Evolutionary conservation across 2,797 vertebrate species (phyloP).

Genomic region (Taeniopygia guttata): DNA sequence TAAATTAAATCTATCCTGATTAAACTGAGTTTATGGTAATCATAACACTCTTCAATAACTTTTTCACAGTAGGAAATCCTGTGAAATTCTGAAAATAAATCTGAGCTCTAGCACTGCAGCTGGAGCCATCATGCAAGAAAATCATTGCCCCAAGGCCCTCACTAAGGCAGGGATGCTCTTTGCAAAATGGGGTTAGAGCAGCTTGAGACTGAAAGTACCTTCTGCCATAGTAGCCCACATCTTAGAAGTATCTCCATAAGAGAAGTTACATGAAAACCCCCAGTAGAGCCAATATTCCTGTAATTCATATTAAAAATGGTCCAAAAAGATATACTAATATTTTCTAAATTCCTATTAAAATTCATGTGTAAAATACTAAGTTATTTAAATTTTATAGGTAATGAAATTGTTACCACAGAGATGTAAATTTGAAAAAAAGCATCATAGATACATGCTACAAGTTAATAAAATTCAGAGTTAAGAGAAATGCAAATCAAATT

Average conservation of each 20-base stretch:
- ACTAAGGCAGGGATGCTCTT: neutral
- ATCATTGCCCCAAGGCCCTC: neutral
- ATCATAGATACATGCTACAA: neutral
- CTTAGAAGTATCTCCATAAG: neutral
- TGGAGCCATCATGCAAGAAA: neutral
- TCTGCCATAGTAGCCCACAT: neutral
- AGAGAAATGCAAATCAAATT: neutral
- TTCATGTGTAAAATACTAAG: neutral
- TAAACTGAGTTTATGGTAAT: constrained; percentile 3
- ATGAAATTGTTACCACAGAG: neutral
- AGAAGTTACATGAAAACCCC: neutral
- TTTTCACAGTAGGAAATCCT: neutral
- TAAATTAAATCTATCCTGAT: neutral
- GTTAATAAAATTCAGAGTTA: neutral
- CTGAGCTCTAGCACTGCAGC: neutral
- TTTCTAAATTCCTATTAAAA: neutral
- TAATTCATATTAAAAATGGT: neutral
- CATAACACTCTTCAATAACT: neutral
- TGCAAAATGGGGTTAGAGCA: neutral
- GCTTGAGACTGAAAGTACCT: neutral
- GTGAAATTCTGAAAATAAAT: neutral
- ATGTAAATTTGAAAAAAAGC: neutral
- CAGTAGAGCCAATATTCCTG: neutral
- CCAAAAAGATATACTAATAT: neutral
- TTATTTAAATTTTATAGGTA: neutral